Base-by-base conservation (phyloP, 2,797 vertebrate species). In the Perdix hodgsoniae region DNA sequence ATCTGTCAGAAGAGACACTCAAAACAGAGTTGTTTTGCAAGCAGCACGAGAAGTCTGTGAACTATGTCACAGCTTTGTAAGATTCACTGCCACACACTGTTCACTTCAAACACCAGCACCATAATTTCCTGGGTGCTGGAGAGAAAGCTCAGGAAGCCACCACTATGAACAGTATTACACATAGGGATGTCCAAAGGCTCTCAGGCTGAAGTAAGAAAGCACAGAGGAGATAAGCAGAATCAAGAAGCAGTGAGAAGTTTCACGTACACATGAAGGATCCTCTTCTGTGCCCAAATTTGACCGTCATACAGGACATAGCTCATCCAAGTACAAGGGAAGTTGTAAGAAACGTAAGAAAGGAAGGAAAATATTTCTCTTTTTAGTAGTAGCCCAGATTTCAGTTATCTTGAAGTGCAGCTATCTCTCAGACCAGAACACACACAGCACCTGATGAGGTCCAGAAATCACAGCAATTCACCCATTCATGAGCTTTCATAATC, bases 241-340 rank as follows among this genome's bases (percentile, higher is more conserved):
- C 13, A 54, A 61, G 45, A n/a, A 60, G 31, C 64, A 54, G 24
- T 2, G 19, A 88, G 33, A 16, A 67, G 22, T 47, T 78, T 54
- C 3, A 2, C 0, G 3, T 40, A 31, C 22, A 77, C 19, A 11
- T 4, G 9, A 50, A 74, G 11, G n/a, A 19, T 63, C 45, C 15
- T 3, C 8, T 72, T 81, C 39, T 75, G 69, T 45, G 31, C 39
- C 26, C 52, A 24, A 39, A 31, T 77, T 72, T 54, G 40, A 16
- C 44, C n/a, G 45, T 50, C 31, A 47, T n/a, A 54, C 10, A 84
- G n/a, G 56, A 69, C 29, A 31, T 7, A 54, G 52, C 6, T 14
- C 6, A 2, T 8, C 26, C 40, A 37, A 44, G 50, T 35, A 72
- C 19, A 72, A 70, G 5, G 15, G 71, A 71, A 60, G 17, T 3